Evolutionary conservation across 1,140 invertebrate genomes (phyloP).

Genomic region (Papilio xuthus): DNA sequence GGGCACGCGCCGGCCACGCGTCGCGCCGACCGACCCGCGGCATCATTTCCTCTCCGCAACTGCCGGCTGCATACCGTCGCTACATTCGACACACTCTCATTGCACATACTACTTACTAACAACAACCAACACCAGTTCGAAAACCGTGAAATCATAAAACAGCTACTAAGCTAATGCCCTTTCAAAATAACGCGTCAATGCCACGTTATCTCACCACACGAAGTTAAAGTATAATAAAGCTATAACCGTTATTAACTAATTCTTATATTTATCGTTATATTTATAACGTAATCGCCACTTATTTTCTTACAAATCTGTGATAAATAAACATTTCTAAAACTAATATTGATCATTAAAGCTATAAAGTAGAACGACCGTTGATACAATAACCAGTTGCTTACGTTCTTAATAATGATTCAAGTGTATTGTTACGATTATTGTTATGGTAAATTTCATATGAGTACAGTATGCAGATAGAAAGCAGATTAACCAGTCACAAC

Average conservation of each 20-base stretch:
- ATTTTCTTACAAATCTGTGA: constrained; percentile 21
- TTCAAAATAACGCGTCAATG: constrained; percentile 22
- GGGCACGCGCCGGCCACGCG: constrained; percentile 68
- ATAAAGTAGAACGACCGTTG: constrained; percentile 18
- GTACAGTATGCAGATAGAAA: constrained; percentile 4
- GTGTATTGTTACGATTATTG: not conserved
- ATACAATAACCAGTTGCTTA: constrained; percentile 13
- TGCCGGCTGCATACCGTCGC: constrained; percentile 40
- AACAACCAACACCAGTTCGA: constrained; percentile 5
- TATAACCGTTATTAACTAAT: constrained; percentile 22
- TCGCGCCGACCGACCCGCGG: constrained; percentile 40
- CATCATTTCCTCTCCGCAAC: constrained; percentile 42
- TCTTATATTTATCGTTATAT: constrained; percentile 18
- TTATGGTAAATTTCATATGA: not conserved
- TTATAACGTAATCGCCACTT: constrained; percentile 15
- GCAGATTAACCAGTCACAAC: not conserved
- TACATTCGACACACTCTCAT: constrained; percentile 43
- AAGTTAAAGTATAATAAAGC: constrained; percentile 10
- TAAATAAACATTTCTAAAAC: constrained; percentile 22
- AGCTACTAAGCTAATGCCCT: not conserved
- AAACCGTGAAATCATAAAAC: constrained; percentile 35
- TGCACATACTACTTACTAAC: constrained; percentile 31
- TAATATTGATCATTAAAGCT: constrained; percentile 23
- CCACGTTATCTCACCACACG: not conserved
- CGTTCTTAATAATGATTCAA: constrained; percentile 25